phyloP scores from a whole-genome alignment of 2,888 invertebrate species.

The Erpobdella octoculata region DNA sequence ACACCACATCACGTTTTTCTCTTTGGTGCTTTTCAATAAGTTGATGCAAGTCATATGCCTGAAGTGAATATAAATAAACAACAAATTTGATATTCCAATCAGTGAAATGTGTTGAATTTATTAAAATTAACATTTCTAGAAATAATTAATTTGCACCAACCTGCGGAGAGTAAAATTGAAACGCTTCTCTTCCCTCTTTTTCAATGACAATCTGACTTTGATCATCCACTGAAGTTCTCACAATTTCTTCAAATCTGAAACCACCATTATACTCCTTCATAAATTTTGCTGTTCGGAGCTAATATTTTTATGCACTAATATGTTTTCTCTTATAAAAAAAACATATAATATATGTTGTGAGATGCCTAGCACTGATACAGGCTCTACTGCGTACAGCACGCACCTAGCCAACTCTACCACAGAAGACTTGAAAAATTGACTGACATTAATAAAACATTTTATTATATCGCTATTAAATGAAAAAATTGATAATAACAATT shows the following conservation, averaged over 20 bases:
- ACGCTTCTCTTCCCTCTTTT: not conserved
- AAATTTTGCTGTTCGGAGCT: not conserved
- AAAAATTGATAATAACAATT: not conserved
- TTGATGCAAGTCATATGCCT: too few relatives aligned
- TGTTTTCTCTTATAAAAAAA: not conserved
- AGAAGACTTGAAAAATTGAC: too few relatives aligned
- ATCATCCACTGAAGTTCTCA: not conserved
- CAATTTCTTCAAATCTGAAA: constrained; percentile 8
- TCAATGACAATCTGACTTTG: not conserved
- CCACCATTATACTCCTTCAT: too few relatives aligned
- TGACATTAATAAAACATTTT: too few relatives aligned
- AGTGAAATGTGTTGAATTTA: too few relatives aligned
- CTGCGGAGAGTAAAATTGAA: not conserved
- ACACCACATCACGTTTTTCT: too few relatives aligned
- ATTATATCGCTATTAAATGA: not conserved
- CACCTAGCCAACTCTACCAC: too few relatives aligned
- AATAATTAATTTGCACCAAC: not conserved
- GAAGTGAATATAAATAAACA: too few relatives aligned
- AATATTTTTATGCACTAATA: not conserved
- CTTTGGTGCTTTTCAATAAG: too few relatives aligned
- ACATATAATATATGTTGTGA: not conserved
- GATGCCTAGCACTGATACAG: too few relatives aligned
- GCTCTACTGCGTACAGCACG: too few relatives aligned
- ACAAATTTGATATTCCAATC: too few relatives aligned
- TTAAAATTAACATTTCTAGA: not conserved